These are phyloP conservation scores for Phaonia tiefii DNA, from an alignment of 2,888 invertebrate genomes.

Conservation along the genomic window DNA sequence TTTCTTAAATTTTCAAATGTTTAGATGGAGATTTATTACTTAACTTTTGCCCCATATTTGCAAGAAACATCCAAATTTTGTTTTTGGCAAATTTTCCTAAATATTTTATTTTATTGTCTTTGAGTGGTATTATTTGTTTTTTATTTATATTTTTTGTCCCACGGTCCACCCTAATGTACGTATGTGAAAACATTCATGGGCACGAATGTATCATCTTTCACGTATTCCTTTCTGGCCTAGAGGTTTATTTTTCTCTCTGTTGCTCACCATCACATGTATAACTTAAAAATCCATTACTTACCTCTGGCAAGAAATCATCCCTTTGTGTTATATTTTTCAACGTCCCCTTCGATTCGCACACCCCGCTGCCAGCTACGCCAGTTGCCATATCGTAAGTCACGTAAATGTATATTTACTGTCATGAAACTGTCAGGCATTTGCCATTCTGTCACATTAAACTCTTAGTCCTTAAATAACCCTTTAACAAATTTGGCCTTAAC, in stretches of 20 bases:
- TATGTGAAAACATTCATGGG: too few species aligned
- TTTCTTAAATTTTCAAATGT: too few species aligned
- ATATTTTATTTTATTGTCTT: too few species aligned
- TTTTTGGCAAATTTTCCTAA: too few species aligned
- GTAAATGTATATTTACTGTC: conserved; percentile 58
- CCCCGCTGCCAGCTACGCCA: neutral
- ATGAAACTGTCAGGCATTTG: conserved; percentile 55
- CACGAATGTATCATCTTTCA: conserved; percentile 2
- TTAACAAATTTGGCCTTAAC: conserved; percentile 17
- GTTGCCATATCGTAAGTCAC: conserved; percentile 48
- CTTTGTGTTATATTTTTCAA: neutral
- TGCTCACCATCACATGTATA: neutral
- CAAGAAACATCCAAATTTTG: too few species aligned
- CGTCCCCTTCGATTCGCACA: neutral
- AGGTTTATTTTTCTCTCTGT: neutral
- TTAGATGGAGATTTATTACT: too few species aligned
- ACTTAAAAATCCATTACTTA: conserved; percentile 48
- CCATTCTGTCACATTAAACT: conserved; percentile 50
- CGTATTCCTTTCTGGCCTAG: neutral
- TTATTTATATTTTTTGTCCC: too few species aligned
- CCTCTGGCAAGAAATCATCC: conserved; percentile 25
- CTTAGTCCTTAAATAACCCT: conserved; percentile 37
- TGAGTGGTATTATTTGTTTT: too few species aligned
- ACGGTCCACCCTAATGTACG: too few species aligned
- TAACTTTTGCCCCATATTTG: too few species aligned